These are phyloP conservation scores for Odontomyia ornata DNA, from an alignment of 2,888 invertebrate species.

Conservation along the genomic window DNA sequence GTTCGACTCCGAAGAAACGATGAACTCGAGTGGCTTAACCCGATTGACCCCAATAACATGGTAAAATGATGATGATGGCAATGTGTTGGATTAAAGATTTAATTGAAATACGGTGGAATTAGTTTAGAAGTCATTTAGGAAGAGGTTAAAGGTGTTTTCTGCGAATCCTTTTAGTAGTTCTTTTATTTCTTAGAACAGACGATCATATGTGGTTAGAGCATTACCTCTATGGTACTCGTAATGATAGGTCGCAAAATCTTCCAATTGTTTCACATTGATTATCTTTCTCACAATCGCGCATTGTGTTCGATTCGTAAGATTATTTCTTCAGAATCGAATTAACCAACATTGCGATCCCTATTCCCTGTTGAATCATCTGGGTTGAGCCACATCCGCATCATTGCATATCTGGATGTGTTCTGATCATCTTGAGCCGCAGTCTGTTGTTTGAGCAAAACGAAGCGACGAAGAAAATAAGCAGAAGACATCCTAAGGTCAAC, in stretches of 20 bases:
- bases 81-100: too few species aligned
- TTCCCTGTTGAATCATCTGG: slow-evolving; percentile 11
- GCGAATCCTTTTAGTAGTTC: not conserved
- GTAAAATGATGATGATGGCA: not conserved
- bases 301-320: not conserved
- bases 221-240: not conserved
- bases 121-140: not conserved
- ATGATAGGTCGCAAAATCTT: not conserved
- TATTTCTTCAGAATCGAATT: not conserved
- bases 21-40: slow-evolving; percentile 11
- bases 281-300: not conserved
- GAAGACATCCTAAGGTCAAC: slow-evolving; percentile 23
- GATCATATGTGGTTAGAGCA: not conserved
- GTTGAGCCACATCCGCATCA: not conserved
- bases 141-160: not conserved
- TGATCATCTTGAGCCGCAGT: not conserved
- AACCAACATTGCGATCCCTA: not conserved
- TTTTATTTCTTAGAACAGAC: not conserved
- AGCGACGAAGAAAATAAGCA: too few species aligned
- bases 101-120: not conserved
- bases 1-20: not conserved
- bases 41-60: slow-evolving; percentile 21
- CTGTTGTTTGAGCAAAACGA: not conserved
- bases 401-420: slow-evolving; percentile 1
- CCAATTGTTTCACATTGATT: not conserved